Evolutionary conservation across 2,797 vertebrate genomes (phyloP), one percentile per base, ranked within the genome.

Genomic region (Buphagus erythrorhynchus): DNA sequence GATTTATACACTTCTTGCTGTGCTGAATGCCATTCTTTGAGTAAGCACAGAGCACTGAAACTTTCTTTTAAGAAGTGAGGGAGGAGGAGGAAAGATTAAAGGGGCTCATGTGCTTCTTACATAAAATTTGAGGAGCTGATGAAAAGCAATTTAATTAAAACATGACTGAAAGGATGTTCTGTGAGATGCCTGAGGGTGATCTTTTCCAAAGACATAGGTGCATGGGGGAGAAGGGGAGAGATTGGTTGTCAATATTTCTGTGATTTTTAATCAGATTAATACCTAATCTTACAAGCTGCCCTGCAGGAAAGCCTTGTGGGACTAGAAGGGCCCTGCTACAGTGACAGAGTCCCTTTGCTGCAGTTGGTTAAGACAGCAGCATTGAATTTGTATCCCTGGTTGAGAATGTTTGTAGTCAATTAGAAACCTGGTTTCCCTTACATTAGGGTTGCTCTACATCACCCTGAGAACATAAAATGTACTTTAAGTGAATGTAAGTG

Each of bases 101-200:
- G 20, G 16, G 29, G 54, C 45, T 88, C 42, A 74, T 83, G 33
- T 51, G 40, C 48, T 88, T 91, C 87, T 90, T 81, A 86, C 59
- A 71, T 88, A 94, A 96, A 91, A 77, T 43, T 88, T 84, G 72
- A 94, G 80, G 82, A 88, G 29, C 19, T 46, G 45, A 94, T 45
- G 46, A 95, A 94, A 79, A 43, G 43, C 52, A 93, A 40, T 89
- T 86, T 84, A 71, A 89, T 84, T 90, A 94, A 97, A 96, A 72
- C 74, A 54, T 48, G 74, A 86, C 72, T 84, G 92, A 97, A 97
- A 81, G 55, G 55, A 63, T 76, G 24, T 69, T 84, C 48, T 78
- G 65, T 73, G 76, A 40, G 29, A 22, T 61, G 59, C 35, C 46
- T 69, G n/a, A 90, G 69, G 79, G 40, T 76, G 55, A 59, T 77